A percentile compares a stretch with the other conserved stretches of the same genome.
These are phyloP conservation scores for Chaetorhynchus papuensis DNA, from an alignment of 2,113 vertebrate genomes.

Conservation along the genomic window DNA sequence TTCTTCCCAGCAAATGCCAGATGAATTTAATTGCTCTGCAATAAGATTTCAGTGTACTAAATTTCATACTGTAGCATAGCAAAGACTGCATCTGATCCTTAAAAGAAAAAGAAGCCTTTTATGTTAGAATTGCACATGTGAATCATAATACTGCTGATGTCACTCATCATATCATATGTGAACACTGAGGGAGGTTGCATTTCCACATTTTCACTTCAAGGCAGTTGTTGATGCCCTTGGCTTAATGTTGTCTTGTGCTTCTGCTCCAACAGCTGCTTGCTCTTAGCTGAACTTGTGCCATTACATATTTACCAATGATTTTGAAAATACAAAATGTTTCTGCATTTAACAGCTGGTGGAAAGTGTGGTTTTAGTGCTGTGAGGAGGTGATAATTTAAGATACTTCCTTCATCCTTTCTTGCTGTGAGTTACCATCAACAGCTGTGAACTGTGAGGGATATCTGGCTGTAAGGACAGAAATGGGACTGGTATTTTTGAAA, in stretches of 20 bases:
- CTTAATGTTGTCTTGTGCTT: background rate
- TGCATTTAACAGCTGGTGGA: background rate
- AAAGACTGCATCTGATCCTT: background rate
- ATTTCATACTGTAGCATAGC: background rate
- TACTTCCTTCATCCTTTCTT: background rate
- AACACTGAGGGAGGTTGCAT: background rate
- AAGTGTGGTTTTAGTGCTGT: background rate
- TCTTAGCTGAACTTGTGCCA: background rate
- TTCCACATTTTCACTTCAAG: background rate
- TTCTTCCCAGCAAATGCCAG: background rate
- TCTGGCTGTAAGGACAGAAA: background rate
- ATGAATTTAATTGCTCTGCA: background rate
- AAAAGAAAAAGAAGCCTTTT: background rate
- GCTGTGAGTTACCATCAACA: background rate
- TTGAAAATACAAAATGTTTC: background rate
- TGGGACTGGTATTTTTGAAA: background rate
- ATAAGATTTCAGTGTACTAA: background rate
- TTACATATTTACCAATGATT: background rate
- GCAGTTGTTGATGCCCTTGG: background rate
- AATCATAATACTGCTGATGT: background rate
- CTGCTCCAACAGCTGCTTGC: background rate
- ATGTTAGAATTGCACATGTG: background rate
- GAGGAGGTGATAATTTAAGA: background rate
- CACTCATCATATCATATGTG: fast-evolving
- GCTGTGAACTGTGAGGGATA: background rate